These are phyloP conservation scores for Smutsia temminckii DNA, from an alignment of 2,797 vertebrate species.

Conservation along the genomic window DNA sequence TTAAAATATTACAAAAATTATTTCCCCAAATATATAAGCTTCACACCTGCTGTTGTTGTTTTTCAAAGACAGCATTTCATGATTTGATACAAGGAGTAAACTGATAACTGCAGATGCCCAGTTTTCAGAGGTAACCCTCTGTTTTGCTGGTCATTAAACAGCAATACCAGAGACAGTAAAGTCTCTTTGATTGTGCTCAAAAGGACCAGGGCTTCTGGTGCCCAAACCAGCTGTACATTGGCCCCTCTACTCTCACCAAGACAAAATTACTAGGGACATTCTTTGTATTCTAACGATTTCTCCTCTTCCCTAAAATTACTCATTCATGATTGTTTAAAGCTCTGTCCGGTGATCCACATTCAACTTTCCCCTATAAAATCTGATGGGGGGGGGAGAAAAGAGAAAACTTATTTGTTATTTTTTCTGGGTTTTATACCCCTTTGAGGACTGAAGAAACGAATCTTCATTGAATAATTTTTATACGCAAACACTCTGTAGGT, in stretches of 20 bases:
- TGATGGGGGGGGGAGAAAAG: not conserved
- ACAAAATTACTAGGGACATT: not conserved
- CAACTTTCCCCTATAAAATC: conserved; percentile 1
- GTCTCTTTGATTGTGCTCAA: not conserved
- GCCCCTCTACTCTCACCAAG: not conserved
- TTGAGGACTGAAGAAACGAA: not conserved
- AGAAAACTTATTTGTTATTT: not conserved
- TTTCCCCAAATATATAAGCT: not conserved
- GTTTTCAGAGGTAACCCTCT: not conserved
- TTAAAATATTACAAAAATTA: conserved; percentile 25
- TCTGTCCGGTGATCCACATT: not conserved
- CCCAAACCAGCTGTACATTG: not conserved
- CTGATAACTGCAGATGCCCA: not conserved
- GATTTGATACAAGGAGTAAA: not conserved
- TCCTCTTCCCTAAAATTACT: not conserved
- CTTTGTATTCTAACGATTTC: not conserved
- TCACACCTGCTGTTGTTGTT: not conserved
- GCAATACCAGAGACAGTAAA: not conserved
- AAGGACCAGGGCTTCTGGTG: not conserved
- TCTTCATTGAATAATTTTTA: not conserved
- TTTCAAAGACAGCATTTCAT: not conserved
- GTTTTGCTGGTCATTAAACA: not conserved
- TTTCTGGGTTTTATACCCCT: not conserved
- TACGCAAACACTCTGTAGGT: not conserved
- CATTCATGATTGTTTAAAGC: not conserved